Conservation (phyloP, 2,888 invertebrate genomes). For the Eristalinus sepulchralis region DNA sequence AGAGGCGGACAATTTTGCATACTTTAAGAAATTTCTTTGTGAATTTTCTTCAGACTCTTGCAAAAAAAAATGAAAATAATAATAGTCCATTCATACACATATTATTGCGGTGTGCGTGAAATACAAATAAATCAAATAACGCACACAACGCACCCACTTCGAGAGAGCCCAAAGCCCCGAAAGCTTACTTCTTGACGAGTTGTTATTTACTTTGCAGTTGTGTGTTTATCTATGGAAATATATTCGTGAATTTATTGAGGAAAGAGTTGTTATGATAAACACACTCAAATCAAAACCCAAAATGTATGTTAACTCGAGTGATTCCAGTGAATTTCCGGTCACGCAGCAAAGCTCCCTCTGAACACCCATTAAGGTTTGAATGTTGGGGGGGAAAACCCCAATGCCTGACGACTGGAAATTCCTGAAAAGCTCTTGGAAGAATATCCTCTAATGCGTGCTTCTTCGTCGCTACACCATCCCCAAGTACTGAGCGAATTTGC, state of each 20-base stretch:
- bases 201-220: background rate
- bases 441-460: no score
- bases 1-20: background rate
- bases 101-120: background rate
- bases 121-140: background rate
- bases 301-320: background rate
- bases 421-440: background rate
- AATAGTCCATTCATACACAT: background rate
- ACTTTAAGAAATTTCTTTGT: background rate
- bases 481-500: background rate
- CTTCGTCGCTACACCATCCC: background rate
- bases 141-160: slow-evolving; percentile 2
- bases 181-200: background rate
- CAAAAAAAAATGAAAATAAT: background rate
- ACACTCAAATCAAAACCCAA: background rate
- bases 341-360: background rate
- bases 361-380: background rate
- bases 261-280: background rate
- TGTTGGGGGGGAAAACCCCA: background rate
- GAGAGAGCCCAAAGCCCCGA: background rate
- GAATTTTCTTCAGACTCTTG: no score
- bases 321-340: slow-evolving; percentile 30
- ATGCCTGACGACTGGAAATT: background rate
- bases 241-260: background rate
- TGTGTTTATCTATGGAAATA: background rate